phyloP scores from a whole-genome alignment of 2,113 vertebrate species.

The Strix uralensis region DNA sequence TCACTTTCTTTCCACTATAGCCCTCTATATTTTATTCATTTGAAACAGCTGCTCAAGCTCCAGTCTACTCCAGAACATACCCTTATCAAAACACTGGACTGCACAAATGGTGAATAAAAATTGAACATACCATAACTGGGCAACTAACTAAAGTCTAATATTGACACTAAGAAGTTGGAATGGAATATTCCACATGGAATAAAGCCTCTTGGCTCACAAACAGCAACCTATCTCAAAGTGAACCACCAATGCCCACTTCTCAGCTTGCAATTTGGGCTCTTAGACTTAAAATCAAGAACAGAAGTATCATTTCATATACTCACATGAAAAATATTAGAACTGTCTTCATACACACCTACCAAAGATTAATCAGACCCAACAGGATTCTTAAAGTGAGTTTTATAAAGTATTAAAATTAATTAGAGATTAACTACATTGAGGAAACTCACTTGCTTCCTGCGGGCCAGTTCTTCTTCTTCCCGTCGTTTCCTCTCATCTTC shows the following conservation, averaged over 20 bases:
- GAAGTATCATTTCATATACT: not conserved
- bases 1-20: not conserved
- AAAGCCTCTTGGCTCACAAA: not conserved
- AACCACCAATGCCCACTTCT: not conserved
- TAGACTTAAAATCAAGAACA: not conserved
- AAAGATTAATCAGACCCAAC: conserved; percentile 46
- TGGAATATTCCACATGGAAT: not conserved
- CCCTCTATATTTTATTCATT: not conserved
- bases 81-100: not conserved
- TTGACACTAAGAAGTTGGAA: not conserved
- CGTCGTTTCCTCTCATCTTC: conserved; percentile 91
- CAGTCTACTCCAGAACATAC: not conserved
- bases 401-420: conserved; percentile 8
- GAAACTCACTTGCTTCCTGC: conserved; percentile 89
- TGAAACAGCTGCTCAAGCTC: not conserved
- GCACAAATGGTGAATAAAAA: not conserved
- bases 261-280: not conserved
- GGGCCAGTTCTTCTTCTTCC: conserved; percentile 91
- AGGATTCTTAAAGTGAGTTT: conserved; percentile 50
- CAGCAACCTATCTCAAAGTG: not conserved
- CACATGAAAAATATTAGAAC: conserved; percentile 36
- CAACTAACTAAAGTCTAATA: not conserved
- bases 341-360: conserved; percentile 39
- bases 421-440: conserved; percentile 36
- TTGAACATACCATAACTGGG: not conserved